Evolutionary conservation across 2,888 invertebrate genomes (phyloP).

Genomic region (Phyto melanocephala): DNA sequence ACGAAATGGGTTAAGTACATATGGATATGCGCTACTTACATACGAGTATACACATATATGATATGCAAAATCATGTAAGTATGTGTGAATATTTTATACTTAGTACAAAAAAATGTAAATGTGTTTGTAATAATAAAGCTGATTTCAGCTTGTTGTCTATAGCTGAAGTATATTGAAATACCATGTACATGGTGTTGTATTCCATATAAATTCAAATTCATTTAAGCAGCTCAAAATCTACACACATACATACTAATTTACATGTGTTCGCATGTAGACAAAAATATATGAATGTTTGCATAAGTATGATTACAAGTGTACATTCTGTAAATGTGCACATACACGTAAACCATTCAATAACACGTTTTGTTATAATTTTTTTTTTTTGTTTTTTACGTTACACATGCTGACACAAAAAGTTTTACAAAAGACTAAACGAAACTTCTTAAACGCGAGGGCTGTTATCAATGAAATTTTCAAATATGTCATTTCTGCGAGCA

Average conservation of each 20-base stretch:
- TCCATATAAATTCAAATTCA: neutral
- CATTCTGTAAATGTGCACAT: neutral
- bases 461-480: too few relatives aligned
- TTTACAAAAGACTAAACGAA: too few relatives aligned
- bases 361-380: constrained; percentile 11
- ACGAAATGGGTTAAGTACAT: neutral
- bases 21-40: too few relatives aligned
- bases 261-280: neutral
- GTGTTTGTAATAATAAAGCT: neutral
- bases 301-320: neutral
- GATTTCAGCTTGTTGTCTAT: constrained; percentile 43
- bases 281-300: neutral
- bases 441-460: neutral
- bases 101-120: neutral
- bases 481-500: too few relatives aligned
- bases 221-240: constrained; percentile 33
- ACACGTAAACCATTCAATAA: constrained; percentile 22
- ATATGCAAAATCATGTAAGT: neutral
- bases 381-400: constrained; percentile 28
- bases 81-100: neutral
- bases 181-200: neutral
- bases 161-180: constrained; percentile 7
- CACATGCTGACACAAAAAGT: neutral
- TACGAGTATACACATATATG: neutral
- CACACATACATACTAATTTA: neutral